These are phyloP conservation scores for Amphipyra berbera DNA, from an alignment of 2,888 invertebrate species.

Conservation along the genomic window DNA sequence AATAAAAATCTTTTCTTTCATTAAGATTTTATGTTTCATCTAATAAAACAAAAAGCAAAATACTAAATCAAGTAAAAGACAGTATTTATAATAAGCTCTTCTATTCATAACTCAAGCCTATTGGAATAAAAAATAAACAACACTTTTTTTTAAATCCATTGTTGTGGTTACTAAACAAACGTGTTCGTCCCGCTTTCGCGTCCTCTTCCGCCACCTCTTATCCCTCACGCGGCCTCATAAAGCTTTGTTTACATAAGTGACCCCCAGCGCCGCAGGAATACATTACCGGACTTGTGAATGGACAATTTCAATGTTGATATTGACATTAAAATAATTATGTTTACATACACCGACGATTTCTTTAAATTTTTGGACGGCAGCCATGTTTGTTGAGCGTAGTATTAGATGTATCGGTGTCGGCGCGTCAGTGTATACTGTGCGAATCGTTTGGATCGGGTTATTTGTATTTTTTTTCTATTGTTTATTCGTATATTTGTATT, in stretches of 20 bases:
- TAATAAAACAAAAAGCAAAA: not conserved
- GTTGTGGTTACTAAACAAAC: too few relatives aligned
- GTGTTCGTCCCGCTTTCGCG: not conserved
- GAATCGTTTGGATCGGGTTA: conserved; percentile 18
- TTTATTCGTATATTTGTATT: conserved; percentile 13
- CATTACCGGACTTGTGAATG: conserved; percentile 81
- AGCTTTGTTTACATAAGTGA: conserved; percentile 74
- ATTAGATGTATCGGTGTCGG: conserved; percentile 29
- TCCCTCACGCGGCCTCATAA: conserved; percentile 41
- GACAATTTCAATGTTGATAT: conserved; percentile 81
- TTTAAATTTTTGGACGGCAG: conserved; percentile 49
- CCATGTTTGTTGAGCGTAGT: conserved; percentile 36
- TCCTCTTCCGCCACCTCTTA: conserved; percentile 36
- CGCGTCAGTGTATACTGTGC: conserved; percentile 14
- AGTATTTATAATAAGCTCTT: not conserved
- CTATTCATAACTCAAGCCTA: not conserved
- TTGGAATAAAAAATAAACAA: too few relatives aligned
- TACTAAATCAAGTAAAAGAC: not conserved
- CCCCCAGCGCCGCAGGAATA: conserved; percentile 74
- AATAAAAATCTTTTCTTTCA: conserved; percentile 3
- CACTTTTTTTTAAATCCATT: too few relatives aligned
- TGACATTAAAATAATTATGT: conserved; percentile 82
- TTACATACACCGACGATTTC: conserved; percentile 64
- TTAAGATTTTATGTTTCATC: not conserved
- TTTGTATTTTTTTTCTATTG: conserved; percentile 5